Conservation (phyloP, 2,113 vertebrate genomes). For the Atlantisia rogersi region DNA sequence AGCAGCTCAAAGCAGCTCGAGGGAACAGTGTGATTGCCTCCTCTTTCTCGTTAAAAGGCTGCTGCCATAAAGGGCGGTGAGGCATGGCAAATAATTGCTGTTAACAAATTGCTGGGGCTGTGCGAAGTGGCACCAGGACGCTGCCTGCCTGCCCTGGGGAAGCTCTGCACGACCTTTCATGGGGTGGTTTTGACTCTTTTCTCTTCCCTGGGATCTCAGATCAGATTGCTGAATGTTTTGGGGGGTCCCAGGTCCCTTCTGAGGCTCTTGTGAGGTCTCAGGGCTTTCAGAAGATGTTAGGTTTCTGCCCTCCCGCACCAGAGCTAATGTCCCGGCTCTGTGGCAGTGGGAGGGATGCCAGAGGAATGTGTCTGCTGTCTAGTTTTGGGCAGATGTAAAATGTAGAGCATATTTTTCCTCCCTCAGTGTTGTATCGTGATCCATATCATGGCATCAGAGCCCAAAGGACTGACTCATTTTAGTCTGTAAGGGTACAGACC, state of each 20-base stretch:
- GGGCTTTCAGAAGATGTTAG: not conserved
- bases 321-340: fast-evolving
- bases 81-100: constrained; percentile 19
- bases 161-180: not conserved
- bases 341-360: not conserved
- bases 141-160: not conserved
- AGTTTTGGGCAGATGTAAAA: not conserved
- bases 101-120: constrained; percentile 46
- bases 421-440: not conserved
- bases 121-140: constrained; percentile 11
- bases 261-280: not conserved
- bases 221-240: not conserved
- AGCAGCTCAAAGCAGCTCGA: not conserved
- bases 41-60: constrained; percentile 1
- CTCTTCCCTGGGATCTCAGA: not conserved
- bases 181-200: not conserved
- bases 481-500: not conserved
- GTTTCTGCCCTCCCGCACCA: not conserved
- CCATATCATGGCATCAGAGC: not conserved
- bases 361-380: not conserved
- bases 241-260: not conserved
- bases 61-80: not conserved
- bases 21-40: not conserved
- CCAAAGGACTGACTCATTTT: not conserved
- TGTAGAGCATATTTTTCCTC: not conserved